Conservation (phyloP, 2,797 vertebrate species). For the Anas bahamensis region DNA sequence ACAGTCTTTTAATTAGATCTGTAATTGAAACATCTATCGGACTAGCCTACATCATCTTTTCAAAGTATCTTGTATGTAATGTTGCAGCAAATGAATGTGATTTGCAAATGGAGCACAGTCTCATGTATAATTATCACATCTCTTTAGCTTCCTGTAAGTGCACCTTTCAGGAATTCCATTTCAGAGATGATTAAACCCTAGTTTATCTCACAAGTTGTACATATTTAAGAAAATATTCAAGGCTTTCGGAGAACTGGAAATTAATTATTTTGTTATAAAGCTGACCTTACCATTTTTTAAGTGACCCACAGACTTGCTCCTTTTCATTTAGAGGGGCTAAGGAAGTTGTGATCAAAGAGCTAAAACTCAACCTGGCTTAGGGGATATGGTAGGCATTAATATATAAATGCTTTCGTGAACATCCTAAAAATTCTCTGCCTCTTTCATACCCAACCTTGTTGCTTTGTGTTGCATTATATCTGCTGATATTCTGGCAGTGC, state of each 20-base stretch:
- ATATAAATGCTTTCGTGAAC: neutral
- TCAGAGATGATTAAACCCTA: neutral
- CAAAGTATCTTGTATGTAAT: neutral
- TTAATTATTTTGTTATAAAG: neutral
- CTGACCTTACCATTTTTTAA: neutral
- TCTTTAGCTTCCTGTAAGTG: neutral
- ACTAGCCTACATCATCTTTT: neutral
- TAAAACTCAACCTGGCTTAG: neutral
- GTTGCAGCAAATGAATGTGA: neutral
- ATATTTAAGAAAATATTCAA: neutral
- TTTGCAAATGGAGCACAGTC: neutral
- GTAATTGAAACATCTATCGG: neutral
- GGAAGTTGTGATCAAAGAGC: neutral
- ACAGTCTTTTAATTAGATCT: neutral
- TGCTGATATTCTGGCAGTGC: fast-evolving
- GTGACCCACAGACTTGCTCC: neutral
- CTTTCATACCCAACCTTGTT: neutral
- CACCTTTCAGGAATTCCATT: neutral
- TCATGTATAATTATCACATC: neutral
- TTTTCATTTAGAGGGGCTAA: neutral
- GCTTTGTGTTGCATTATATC: neutral
- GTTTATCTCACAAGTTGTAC: neutral
- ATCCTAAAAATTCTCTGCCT: neutral
- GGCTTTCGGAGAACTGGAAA: neutral
- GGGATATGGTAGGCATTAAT: neutral